These are phyloP conservation scores for Molanna angustata DNA, from an alignment of 2,888 invertebrate genomes.

Conservation along the genomic window DNA sequence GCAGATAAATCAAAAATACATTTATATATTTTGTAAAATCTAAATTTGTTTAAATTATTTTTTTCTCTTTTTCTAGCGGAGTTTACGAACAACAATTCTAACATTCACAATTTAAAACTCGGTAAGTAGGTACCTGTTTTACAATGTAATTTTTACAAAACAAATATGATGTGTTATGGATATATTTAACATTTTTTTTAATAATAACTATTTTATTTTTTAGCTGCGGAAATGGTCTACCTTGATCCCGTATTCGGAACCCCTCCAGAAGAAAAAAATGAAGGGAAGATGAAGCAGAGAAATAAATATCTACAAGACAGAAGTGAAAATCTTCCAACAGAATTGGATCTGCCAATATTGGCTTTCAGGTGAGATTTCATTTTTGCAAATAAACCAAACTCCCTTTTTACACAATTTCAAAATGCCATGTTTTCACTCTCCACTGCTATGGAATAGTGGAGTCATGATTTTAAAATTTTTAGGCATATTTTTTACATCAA, in stretches of 20 bases:
- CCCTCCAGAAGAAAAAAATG: conserved; percentile 21
- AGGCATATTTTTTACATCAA: too few species aligned
- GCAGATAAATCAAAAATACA: too few species aligned
- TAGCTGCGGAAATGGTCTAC: conserved; percentile 20
- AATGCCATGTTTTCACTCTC: background rate
- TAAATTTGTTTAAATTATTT: background rate
- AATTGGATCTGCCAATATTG: conserved; percentile 22
- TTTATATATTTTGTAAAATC: too few species aligned
- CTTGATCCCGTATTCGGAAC: conserved; percentile 20
- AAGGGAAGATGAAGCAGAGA: conserved; percentile 8
- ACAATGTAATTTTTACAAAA: background rate
- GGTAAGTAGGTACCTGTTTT: conserved; percentile 2
- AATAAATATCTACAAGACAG: conserved; percentile 10
- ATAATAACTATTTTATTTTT: conserved; percentile 1
- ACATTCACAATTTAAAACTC: conserved; percentile 14
- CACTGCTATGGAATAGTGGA: too few species aligned
- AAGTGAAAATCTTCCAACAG: conserved; percentile 7
- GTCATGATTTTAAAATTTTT: too few species aligned
- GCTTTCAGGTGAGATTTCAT: conserved; percentile 18
- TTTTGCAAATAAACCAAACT: background rate
- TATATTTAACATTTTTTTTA: background rate
- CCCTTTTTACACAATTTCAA: background rate
- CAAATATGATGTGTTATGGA: background rate
- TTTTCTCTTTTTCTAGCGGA: conserved; percentile 8
- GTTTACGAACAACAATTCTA: background rate